Base-by-base conservation (phyloP, 2,888 invertebrate genomes). In the Microplitis deprimator region DNA sequence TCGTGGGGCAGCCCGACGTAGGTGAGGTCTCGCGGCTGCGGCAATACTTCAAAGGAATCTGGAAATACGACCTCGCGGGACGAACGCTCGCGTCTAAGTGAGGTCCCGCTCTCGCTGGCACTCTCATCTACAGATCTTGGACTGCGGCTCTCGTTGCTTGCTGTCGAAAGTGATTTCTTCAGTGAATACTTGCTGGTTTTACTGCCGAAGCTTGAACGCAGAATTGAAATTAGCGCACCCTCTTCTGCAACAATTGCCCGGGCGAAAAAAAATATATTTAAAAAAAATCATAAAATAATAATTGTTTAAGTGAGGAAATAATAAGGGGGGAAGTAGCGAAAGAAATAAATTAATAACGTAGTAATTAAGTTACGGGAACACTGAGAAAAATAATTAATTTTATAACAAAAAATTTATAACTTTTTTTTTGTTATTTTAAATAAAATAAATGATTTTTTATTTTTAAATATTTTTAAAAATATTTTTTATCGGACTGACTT, bases 1-100 rank as follows among this genome's bases (percentile, higher is more conserved):
- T 92, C 93, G 87, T 92, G 86, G 68, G 91, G 89, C 65, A 91
- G 91, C 40, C 89, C 90, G 85, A 91, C 91, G 83, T 90, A 90
- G 81, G 89, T 90, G 38, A 88, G 82, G 75, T 90, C 90, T 6
- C 87, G 83, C 0, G 88, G 88, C 77, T 89, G 89, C 10, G 88
- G 92, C 85, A 84, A 88, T 6, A 89, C 89, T 80, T 89, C 89
- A 81, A 89, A 89, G 50, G 90, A 89, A 68, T 89, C 90, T n/a
- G 89, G 89, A 71, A 89, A 89, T 10, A 89, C 85, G 68, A 90
- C 88, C 73, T 88, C 88, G 41, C 88, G 86, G 0, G 86, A 84
- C 8, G 29, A 29, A 29, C 81, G 81, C 70, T 83, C 83, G 8
- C 80, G 83, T 29, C 29, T 29, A 29, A 29, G 29, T 29, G 29